Evolutionary conservation across 2,888 invertebrate species (phyloP).

Genomic region (Cremastinae sp.): DNA sequence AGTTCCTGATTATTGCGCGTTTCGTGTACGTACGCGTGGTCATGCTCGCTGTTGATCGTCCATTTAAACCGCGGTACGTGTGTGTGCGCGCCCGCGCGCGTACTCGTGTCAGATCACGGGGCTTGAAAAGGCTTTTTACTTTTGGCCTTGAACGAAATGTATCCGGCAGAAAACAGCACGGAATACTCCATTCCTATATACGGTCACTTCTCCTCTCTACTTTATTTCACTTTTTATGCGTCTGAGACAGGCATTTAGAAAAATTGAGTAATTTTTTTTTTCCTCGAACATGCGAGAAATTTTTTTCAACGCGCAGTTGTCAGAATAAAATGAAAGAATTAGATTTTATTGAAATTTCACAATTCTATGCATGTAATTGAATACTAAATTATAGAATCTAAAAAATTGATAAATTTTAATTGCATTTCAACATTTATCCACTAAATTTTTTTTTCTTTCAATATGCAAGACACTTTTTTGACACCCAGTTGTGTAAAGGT

Average conservation of each 20-base stretch:
- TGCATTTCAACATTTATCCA: too few species aligned
- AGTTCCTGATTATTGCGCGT: conserved; percentile 2
- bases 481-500: too few species aligned
- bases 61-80: conserved; percentile 65
- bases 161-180: conserved; percentile 74
- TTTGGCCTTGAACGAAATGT: conserved; percentile 80
- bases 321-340: too few species aligned
- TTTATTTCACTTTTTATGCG: conserved; percentile 2
- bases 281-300: neutral
- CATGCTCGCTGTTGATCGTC: conserved; percentile 56
- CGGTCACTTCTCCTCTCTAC: conserved; percentile 49
- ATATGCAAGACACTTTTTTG: too few species aligned
- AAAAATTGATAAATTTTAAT: conserved; percentile 9
- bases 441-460: too few species aligned
- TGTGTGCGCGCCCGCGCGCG: conserved; percentile 67
- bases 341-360: neutral
- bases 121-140: conserved; percentile 79
- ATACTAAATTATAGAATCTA: conserved; percentile 11
- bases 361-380: neutral
- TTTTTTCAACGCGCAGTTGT: neutral
- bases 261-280: neutral
- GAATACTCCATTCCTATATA: conserved; percentile 34
- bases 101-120: conserved; percentile 65
- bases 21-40: neutral
- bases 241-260: neutral